These are phyloP conservation scores for Branchellion lobata DNA, from an alignment of 2,888 invertebrate genomes.

Conservation along the genomic window DNA sequence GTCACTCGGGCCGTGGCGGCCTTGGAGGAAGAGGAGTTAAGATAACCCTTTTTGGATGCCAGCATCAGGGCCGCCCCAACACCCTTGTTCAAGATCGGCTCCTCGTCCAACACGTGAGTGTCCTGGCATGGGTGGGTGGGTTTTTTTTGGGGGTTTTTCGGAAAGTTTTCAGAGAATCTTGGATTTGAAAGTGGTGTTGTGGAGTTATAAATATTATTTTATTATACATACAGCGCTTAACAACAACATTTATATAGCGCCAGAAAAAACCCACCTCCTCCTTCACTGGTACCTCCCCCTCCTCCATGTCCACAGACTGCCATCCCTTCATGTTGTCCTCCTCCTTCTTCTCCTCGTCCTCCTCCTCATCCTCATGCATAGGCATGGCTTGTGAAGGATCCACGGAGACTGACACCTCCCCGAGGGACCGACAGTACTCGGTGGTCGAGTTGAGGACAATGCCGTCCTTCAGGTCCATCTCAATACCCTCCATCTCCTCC, in stretches of 20 bases:
- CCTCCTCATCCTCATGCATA: constrained; percentile 64
- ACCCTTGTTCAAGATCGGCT: constrained; percentile 81
- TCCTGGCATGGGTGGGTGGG: constrained; percentile 58
- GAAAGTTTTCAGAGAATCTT: too few relatives aligned
- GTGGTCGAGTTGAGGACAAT: constrained; percentile 86
- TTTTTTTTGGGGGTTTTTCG: too few relatives aligned
- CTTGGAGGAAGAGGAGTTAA: background rate
- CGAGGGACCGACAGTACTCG: constrained; percentile 91
- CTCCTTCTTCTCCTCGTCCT: constrained; percentile 62
- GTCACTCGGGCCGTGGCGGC: constrained; percentile 68
- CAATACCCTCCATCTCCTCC: constrained; percentile 51
- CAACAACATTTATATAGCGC: too few relatives aligned
- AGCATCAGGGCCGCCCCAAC: constrained; percentile 85
- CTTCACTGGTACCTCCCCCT: constrained; percentile 60
- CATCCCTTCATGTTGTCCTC: constrained; percentile 59
- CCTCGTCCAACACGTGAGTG: constrained; percentile 78
- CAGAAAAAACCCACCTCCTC: constrained; percentile 49
- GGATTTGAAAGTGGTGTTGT: too few relatives aligned
- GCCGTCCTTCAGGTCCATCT: constrained; percentile 37
- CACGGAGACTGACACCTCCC: constrained; percentile 91
- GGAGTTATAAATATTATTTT: too few relatives aligned
- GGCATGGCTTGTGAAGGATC: background rate
- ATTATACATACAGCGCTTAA: too few relatives aligned
- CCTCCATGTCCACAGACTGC: constrained; percentile 72
- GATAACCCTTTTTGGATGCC: constrained; percentile 80